phyloP scores from a whole-genome alignment of 2,113 vertebrate genomes.

The Oncorhynchus clarkii region DNA sequence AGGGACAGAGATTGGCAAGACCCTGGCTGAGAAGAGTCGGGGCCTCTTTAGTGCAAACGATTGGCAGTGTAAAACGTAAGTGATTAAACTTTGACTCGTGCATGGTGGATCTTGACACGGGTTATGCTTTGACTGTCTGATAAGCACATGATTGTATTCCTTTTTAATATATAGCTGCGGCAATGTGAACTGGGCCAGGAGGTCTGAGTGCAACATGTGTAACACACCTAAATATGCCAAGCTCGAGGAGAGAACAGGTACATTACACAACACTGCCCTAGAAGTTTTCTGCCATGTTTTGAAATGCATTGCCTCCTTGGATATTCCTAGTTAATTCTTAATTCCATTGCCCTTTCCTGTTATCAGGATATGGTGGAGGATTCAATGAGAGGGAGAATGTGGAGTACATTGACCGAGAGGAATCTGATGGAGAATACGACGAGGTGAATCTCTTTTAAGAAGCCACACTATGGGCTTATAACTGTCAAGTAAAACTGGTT shows the following conservation, averaged over 20 bases:
- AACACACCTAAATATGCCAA: slow-evolving; percentile 99
- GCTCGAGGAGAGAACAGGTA: slow-evolving; percentile 95
- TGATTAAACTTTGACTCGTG: slow-evolving; percentile 1
- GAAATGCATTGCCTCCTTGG: not conserved
- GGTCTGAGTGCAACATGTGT: slow-evolving; percentile 99
- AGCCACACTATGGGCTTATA: too few relatives aligned
- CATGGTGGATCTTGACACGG: not conserved
- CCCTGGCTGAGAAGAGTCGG: slow-evolving; percentile 94
- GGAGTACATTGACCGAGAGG: slow-evolving; percentile 96
- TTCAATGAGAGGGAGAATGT: slow-evolving; percentile 98
- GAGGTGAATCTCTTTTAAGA: slow-evolving; percentile 76
- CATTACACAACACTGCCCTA: not conserved
- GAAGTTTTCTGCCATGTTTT: not conserved
- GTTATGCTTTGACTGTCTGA: not conserved
- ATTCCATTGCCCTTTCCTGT: not conserved
- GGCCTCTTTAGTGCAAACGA: slow-evolving; percentile 98
- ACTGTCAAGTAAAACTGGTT: too few relatives aligned
- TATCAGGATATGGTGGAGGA: slow-evolving; percentile 94
- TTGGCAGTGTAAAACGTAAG: slow-evolving; percentile 99
- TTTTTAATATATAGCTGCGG: slow-evolving; percentile 79
- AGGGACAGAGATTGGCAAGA: slow-evolving; percentile 97
- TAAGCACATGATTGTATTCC: not conserved
- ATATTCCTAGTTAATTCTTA: not conserved
- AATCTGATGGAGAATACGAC: slow-evolving; percentile 98
- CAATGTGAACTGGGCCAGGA: slow-evolving; percentile 97